phyloP scores from a whole-genome alignment of 2,113 vertebrate species.

The Datnioides undecimradiatus region DNA sequence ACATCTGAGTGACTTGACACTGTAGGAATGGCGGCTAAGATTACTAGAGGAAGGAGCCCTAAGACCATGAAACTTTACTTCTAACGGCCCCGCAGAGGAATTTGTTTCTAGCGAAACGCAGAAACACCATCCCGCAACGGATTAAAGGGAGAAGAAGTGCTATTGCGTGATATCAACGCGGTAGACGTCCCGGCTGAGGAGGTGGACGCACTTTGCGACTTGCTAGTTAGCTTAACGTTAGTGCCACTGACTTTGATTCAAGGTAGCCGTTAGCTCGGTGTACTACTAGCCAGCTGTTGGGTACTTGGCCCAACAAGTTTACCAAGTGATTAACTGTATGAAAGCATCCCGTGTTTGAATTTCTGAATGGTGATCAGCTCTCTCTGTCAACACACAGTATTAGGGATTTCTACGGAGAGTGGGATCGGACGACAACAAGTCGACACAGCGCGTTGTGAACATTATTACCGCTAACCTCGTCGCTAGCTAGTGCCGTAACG shows the following conservation, averaged over 20 bases:
- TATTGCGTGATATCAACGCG: slow-evolving; percentile 13
- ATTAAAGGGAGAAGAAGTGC: slow-evolving; percentile 30
- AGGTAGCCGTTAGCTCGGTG: slow-evolving; percentile 75
- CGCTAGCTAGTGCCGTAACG: slow-evolving; percentile 64
- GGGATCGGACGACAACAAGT: slow-evolving; percentile 37
- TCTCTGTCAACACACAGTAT: not conserved
- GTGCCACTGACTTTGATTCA: slow-evolving; percentile 78
- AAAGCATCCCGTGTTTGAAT: slow-evolving; percentile 5
- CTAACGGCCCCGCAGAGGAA: slow-evolving; percentile 68
- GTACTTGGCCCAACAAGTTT: slow-evolving; percentile 76
- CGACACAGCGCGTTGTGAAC: slow-evolving; percentile 24
- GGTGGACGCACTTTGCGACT: slow-evolving; percentile 64
- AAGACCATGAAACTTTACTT: slow-evolving; percentile 86
- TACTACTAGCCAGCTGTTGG: slow-evolving; percentile 73
- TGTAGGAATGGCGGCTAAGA: slow-evolving; percentile 87
- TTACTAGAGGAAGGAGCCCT: slow-evolving; percentile 81
- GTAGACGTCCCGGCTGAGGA: slow-evolving; percentile 33
- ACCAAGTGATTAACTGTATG: slow-evolving; percentile 58
- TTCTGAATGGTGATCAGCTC: not conserved
- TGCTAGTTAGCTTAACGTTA: slow-evolving; percentile 70
- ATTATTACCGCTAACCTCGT: slow-evolving; percentile 66
- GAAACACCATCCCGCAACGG: slow-evolving; percentile 33
- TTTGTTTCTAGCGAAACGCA: slow-evolving; percentile 39
- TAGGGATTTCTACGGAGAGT: slow-evolving; percentile 17
- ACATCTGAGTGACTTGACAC: slow-evolving; percentile 18